These are phyloP conservation scores for Aleadryas rufinucha DNA, from an alignment of 2,113 vertebrate species.

Conservation along the genomic window DNA sequence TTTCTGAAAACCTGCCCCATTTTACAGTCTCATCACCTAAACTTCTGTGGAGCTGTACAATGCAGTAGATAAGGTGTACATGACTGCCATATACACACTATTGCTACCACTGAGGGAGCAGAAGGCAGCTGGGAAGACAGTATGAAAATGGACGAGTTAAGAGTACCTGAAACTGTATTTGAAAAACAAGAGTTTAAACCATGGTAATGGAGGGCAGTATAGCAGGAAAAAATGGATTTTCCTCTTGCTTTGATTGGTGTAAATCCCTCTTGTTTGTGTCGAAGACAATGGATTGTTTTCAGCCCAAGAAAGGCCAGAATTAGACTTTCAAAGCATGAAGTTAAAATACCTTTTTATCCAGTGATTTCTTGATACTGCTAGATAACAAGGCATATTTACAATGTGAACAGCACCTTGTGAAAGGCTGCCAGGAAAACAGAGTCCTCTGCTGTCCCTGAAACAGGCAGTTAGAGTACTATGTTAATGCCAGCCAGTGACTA, in stretches of 20 bases:
- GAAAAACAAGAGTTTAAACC: not conserved
- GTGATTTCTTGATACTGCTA: not conserved
- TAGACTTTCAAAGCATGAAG: slow-evolving; percentile 1
- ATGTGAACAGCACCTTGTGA: not conserved
- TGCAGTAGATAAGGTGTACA: not conserved
- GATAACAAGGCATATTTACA: not conserved
- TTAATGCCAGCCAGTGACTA: slow-evolving; percentile 19
- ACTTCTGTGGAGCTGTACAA: not conserved
- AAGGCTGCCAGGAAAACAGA: not conserved
- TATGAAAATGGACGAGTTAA: not conserved
- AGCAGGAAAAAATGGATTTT: not conserved
- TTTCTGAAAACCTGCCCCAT: not conserved
- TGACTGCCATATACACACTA: not conserved
- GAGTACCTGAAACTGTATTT: not conserved
- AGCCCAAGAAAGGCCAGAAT: not conserved
- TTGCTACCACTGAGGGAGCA: not conserved
- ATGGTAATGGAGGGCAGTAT: not conserved
- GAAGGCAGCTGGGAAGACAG: not conserved
- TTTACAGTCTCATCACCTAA: not conserved
- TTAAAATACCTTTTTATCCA: not conserved
- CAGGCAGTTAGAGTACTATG: not conserved
- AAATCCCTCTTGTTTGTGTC: not conserved
- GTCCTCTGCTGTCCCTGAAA: not conserved
- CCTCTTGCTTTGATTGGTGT: not conserved
- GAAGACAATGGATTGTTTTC: not conserved